Base-by-base conservation (phyloP, 1,140 invertebrate species). In the Drosophila takahashii region DNA sequence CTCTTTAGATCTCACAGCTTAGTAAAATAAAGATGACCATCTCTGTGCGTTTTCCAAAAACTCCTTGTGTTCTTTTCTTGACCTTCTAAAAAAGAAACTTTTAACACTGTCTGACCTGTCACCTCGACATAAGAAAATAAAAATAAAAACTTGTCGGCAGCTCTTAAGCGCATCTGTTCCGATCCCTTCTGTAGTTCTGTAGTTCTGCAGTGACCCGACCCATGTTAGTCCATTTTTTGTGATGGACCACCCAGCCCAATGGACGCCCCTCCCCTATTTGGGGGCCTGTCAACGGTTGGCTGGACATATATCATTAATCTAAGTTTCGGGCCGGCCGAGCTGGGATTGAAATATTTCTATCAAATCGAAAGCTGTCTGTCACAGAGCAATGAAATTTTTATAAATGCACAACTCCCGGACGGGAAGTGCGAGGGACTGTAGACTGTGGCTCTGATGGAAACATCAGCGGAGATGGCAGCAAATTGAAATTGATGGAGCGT, bases 351-450 rank as follows among this genome's bases (percentile, higher is more conserved):
- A 87, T 87, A 89, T 87, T 87, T 89, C 81, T 84, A 87, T 87
- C 84, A 89, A 87, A 87, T 87, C 84, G 80, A 87, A 87, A 87
- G 84, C 84, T 87, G 79, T 89, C 84, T 87, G 84, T 87, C 84
- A 87, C 84, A 87, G 73, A 84, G 72, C 84, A 87, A 89, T 84
- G 76, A 84, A 89, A 87, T 84, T 89, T 87, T 89, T 87, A 87
- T 87, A 87, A 87, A 87, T 87, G 72, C 75, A 83, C 77, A 79
- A 73, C 57, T 67, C 53, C 45, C 41, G 64, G 44, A 26, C 44
- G 57, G 34, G 26, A 47, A 51, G 39, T 32, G 10, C 27, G 39
- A 37, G 32, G n/a, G 57, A 18, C 45, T 53, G 44, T 56, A 77
- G 57, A 18, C 45, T 53, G 44, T 47, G 71, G 41, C 56, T 53